Conservation (phyloP, 1,140 invertebrate genomes). For the Drosophila takahashii region DNA sequence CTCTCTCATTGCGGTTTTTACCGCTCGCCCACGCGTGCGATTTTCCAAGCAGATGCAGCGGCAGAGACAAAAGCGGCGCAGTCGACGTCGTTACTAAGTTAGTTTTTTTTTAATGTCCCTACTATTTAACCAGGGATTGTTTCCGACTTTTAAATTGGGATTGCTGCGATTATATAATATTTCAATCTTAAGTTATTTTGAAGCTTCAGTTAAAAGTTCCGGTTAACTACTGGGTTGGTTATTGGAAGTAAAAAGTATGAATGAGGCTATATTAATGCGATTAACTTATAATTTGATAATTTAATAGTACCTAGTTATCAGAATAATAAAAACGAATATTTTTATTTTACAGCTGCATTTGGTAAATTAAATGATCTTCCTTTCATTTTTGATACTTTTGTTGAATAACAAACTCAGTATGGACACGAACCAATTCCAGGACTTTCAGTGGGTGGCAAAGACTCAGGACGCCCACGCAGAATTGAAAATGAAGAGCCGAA, state of each 20-base stretch:
- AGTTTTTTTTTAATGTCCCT: background rate
- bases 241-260: no score
- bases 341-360: no score
- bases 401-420: background rate
- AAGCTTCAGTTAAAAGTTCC: no score
- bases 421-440: slow-evolving; percentile 11
- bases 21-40: slow-evolving; percentile 42
- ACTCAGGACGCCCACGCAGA: slow-evolving; percentile 12
- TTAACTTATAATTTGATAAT: no score
- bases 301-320: no score
- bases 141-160: background rate
- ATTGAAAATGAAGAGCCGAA: background rate
- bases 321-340: no score
- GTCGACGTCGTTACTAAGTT: background rate
- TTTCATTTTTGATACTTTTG: background rate
- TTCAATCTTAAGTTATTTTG: no score
- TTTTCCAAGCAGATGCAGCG: background rate
- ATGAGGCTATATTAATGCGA: no score
- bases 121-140: background rate
- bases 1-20: background rate
- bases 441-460: background rate
- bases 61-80: background rate
- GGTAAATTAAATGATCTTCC: background rate
- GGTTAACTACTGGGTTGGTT: no score
- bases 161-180: background rate